These are phyloP conservation scores for Apis cerana DNA, from an alignment of 1,140 invertebrate genomes.

Conservation along the genomic window DNA sequence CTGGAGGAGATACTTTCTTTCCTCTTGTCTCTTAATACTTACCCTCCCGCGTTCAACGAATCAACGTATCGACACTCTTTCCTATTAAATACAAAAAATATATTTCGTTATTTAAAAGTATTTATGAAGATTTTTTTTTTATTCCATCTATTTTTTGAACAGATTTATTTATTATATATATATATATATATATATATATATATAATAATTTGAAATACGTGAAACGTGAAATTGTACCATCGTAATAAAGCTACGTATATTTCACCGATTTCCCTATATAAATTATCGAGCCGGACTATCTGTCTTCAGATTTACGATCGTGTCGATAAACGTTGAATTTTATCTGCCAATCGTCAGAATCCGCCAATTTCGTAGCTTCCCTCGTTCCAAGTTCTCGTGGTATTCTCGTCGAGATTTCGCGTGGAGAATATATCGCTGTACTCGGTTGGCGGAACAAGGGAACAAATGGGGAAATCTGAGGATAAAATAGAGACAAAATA, in stretches of 20 bases:
- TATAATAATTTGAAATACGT: too few relatives aligned
- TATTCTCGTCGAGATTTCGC: constrained; percentile 9
- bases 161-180: too few relatives aligned
- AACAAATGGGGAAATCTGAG: not conserved
- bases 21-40: not conserved
- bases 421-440: constrained; percentile 19
- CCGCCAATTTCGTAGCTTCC: constrained; percentile 1
- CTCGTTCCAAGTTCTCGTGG: not conserved
- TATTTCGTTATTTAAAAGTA: too few relatives aligned
- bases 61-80: too few relatives aligned
- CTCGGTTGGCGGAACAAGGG: not conserved
- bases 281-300: not conserved
- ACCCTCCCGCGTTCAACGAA: too few relatives aligned
- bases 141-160: too few relatives aligned
- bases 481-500: not conserved
- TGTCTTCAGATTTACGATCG: not conserved
- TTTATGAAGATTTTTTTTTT: too few relatives aligned
- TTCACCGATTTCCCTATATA: not conserved
- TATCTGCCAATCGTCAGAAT: not conserved
- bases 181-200: too few relatives aligned
- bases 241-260: not conserved
- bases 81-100: too few relatives aligned
- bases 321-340: constrained; percentile 6
- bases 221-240: too few relatives aligned
- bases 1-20: not conserved